Base-by-base conservation (phyloP, 2,797 vertebrate species). In the Dipus sagitta region DNA sequence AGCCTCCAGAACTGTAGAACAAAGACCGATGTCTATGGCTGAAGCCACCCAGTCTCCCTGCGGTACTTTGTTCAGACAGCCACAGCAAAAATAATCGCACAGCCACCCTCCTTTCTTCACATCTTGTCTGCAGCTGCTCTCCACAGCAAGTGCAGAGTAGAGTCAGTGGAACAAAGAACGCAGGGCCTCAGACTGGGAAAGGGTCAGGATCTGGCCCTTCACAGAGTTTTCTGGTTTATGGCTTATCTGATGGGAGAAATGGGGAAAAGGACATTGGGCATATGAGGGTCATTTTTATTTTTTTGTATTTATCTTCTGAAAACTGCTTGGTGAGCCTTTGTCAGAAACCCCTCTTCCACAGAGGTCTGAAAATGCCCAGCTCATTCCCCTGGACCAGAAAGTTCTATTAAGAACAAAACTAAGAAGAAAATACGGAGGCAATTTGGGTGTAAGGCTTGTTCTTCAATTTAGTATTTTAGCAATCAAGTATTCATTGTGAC, bases 101-200 rank as follows among this genome's bases (percentile, higher is more conserved):
- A 58, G 21, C 32, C 30, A 82, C 32, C 2, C 24, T 86, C 26
- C 4, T 30, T 76, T 67, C 21, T 85, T 77, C 77, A 76, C 17
- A 34, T 32, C 17, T 28, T 11, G 5, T 62, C 34, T 42, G 15
- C 20, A 74, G 34, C 65, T 80, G 67, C 30, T 77, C 38, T 82
- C 28, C 3, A n/a, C 52, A 86, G 23, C 52, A 52, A 68, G 0
- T 24, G 70, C 23, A 67, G 34, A 71, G 30, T 13, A 67, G 34
- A 95, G 52, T 11, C 38, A 14, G 6, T 88, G n/a, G 13, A 75
- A 52, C 74, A 91, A 90, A 92, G 71, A 74, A 28, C 23, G 52
- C 34, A 74, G 34, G 60, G 58, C 34, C 68, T 90, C 28, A 89
- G 68, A 85, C 4, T n/a, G 28, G 80, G 42, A 96, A 82, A 91